Evolutionary conservation across 1,140 invertebrate genomes (phyloP).

Genomic region (Drosophila bocki): DNA sequence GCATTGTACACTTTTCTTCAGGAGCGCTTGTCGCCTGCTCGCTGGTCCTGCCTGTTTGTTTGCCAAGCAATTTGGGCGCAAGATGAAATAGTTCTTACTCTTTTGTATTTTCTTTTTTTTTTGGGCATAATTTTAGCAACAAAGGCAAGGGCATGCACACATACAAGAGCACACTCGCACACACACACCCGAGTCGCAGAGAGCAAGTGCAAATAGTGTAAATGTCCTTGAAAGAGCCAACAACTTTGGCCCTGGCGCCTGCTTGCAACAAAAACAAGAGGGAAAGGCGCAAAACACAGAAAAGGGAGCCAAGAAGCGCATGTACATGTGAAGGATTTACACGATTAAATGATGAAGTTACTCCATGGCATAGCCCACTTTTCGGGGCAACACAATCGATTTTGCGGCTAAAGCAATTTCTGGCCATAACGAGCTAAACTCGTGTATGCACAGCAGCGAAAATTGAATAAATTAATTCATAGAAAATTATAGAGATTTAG

Average conservation of each 20-base stretch:
- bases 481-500: constrained; percentile 69
- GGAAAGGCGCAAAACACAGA: neutral
- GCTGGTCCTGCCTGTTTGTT: constrained; percentile 57
- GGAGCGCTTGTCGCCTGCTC: constrained; percentile 16
- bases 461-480: constrained; percentile 75
- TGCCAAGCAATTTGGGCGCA: constrained; percentile 60
- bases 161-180: neutral
- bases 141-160: constrained; percentile 67
- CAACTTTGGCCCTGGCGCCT: constrained; percentile 64
- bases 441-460: constrained; percentile 51
- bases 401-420: constrained; percentile 2
- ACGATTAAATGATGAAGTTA: constrained; percentile 36
- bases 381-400: constrained; percentile 13
- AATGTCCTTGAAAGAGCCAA: constrained; percentile 78
- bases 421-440: constrained; percentile 37
- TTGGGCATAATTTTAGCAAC: constrained; percentile 53
- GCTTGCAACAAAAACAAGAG: constrained; percentile 13
- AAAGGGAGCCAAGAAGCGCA: constrained; percentile 20
- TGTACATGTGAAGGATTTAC: constrained; percentile 62
- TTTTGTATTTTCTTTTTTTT: constrained; percentile 20
- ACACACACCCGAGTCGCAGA: constrained; percentile 33
- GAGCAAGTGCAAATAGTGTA: constrained; percentile 75
- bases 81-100: constrained; percentile 37
- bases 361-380: constrained; percentile 11
- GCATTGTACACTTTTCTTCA: constrained; percentile 34